Base-by-base conservation (phyloP, 2,797 vertebrate genomes). In the Argya squamiceps region DNA sequence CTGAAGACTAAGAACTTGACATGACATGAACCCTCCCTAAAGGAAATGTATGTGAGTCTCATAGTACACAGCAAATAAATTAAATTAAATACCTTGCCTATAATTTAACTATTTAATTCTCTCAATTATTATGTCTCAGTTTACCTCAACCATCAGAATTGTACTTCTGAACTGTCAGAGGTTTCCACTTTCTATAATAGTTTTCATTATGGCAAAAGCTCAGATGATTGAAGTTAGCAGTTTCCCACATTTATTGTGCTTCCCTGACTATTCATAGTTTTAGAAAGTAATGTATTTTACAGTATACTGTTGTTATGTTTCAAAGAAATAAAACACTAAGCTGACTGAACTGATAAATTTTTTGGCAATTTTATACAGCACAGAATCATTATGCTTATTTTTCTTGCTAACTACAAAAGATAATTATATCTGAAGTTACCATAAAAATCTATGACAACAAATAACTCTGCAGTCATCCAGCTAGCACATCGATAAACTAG, bases 371-470 rank as follows among this genome's bases (percentile, higher is more conserved):
- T 84, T 94, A 84, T 47, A 59, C 56, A 69, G 32, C 70, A 89
- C 11, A 89, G 68, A 95, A 96, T 95, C 95, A 94, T 84, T 75
- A 80, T 70, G 15, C 77, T 95, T 82, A 89, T 94, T 95, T 96
- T 96, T 89, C 90, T 94, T 86, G 34, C 30, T 94, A 96, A 86
- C 93, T 97, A 94, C 75, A 94, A 96, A 94, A 91, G 17, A 79
- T 75, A 97, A 90, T 94, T 93, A 88, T 63, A 85, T 92, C 82
- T 87, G 64, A 96, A 96, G 74, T 63, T 89, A 84, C 41, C 37
- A 92, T 92, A 93, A 97, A 97, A 97, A 89, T 87, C 71, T 79
- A 69, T 93, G 90, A 93, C 89, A 97, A 68, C 73, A 92, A 95
- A 83, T 88, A 93, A 95, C 89, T 92, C 88, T 93, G 27, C 32